A percentile compares a stretch with the other conserved stretches of the same genome.
Conservation (phyloP, 2,888 invertebrate genomes). For the Podotricha telesiphe region DNA sequence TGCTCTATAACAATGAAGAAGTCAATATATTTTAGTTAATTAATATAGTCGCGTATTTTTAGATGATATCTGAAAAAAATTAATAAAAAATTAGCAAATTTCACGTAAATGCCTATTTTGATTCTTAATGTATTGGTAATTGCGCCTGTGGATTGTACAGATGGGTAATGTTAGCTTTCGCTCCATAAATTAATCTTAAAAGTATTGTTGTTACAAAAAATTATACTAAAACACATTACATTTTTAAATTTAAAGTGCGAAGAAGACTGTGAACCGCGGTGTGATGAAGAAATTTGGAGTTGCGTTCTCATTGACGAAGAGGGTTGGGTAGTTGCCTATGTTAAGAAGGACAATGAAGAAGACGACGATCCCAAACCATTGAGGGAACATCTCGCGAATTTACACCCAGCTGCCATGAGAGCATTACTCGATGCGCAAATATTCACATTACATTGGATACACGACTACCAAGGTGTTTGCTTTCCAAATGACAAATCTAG, state of each 20-base stretch:
- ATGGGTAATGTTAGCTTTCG: no score
- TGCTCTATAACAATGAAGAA: no score
- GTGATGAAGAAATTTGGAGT: conserved; percentile 67
- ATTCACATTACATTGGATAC: conserved; percentile 69
- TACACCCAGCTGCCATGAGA: conserved; percentile 66
- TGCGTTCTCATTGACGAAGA: conserved; percentile 74
- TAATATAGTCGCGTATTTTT: no score
- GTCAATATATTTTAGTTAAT: no score
- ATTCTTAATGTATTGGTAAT: no score
- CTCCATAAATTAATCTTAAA: not conserved
- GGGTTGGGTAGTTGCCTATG: conserved; percentile 71
- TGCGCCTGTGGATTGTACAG: no score
- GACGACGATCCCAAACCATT: conserved; percentile 54
- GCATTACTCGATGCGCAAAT: conserved; percentile 63
- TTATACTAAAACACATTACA: conserved; percentile 20
- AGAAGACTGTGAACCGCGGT: conserved; percentile 62
- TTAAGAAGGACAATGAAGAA: conserved; percentile 49
- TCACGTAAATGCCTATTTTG: no score
- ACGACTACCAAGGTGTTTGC: conserved; percentile 76
- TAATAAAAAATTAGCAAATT: no score
- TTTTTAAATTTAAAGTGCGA: conserved; percentile 49
- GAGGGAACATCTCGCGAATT: conserved; percentile 63
- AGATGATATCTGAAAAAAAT: no score
- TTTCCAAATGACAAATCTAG: conserved; percentile 54
- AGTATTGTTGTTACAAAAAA: not conserved